Base-by-base conservation (phyloP, 37 sponge, comb jelly and placozoan species). In the Geodia barretti region DNA sequence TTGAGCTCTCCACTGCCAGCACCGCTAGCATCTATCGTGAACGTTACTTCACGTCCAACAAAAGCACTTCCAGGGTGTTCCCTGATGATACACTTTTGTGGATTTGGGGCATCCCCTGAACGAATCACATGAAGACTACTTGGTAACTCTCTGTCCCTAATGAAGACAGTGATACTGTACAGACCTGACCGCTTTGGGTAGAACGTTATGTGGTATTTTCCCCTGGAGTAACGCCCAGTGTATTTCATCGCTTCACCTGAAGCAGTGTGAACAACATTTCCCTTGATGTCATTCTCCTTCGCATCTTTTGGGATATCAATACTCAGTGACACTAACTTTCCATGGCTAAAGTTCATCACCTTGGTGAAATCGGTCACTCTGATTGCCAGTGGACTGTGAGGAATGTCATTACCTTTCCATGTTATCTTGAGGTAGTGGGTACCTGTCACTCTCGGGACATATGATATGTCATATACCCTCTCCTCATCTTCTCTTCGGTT, bases 41-140 rank as follows among this genome's bases (percentile, higher is more conserved):
- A 86, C 26, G 43, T 20, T 30, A 91, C 37, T 1, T 73, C 68
- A 11, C 82, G 66, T 19, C 76, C 76, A 7, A 85, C 39, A 60
- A 39, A 76, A 61, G 43, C 60, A n/a, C 63, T 79, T 1, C 72
- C 37, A 24, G 47, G 40, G 23, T 71, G 17, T 4, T 39, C 69
- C n/a, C n/a, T 35, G 28, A 90, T 77, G 29, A 64, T 60, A 61
- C 38, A 39, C 25, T 30, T 68, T 42, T 66, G 73, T 31, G 94
- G 93, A 30, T 73, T 75, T 26, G 86, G 70, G 25, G 95, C 90
- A 23, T 39, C 38, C 11, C 68, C 69, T 20, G 86, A 86, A 36
- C 72, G 79, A 21, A 95, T 69, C 61, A 89, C 78, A 31, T 83
- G 83, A 2, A 93, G 96, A 70, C 90, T 89, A 11, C 81, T 77